Evolutionary conservation across 2,113 vertebrate species (phyloP).

Genomic region (Ochotona curzoniae): DNA sequence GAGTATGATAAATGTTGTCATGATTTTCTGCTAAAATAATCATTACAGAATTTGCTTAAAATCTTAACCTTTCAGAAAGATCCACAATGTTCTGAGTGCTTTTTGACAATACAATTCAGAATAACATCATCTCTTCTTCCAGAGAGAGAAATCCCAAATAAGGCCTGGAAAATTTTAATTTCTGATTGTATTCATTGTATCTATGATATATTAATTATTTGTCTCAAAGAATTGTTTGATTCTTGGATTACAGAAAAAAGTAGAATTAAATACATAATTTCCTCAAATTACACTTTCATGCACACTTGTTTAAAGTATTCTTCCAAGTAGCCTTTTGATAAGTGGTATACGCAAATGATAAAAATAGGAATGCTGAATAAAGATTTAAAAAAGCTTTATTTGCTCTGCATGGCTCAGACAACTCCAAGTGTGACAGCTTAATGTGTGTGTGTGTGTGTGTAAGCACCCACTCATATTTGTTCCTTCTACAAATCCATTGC

Average conservation of each 20-base stretch:
- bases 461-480: background rate
- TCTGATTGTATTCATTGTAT: background rate
- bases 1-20: background rate
- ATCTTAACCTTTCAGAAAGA: background rate
- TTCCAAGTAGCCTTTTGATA: background rate
- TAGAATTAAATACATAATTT: background rate
- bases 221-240: background rate
- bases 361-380: background rate
- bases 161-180: background rate
- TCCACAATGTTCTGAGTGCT: background rate
- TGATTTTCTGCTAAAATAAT: conserved; percentile 8
- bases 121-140: background rate
- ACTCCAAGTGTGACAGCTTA: background rate
- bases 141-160: background rate
- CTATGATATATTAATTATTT: background rate
- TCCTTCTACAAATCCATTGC: background rate
- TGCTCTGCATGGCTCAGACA: background rate
- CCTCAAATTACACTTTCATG: background rate
- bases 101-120: background rate
- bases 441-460: too few relatives aligned
- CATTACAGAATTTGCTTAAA: background rate
- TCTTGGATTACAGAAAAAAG: background rate
- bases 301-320: rapidly evolving
- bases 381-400: background rate
- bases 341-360: background rate